phyloP scores from a whole-genome alignment of 2,797 vertebrate species.

The Ambastaia sidthimunki region DNA sequence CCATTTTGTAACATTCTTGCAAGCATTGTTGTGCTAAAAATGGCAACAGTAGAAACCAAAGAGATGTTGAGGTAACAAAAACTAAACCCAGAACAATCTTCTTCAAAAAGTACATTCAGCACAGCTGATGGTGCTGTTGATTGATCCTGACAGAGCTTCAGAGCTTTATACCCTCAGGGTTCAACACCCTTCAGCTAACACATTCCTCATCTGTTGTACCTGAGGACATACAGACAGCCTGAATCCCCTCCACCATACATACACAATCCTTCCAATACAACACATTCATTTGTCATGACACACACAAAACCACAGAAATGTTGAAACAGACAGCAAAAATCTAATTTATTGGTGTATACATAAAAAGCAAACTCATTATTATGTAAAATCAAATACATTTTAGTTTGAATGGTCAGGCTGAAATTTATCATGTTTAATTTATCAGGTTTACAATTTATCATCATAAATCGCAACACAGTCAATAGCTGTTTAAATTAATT shows the following conservation, averaged over 20 bases:
- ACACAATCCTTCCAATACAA: neutral
- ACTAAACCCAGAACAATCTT: neutral
- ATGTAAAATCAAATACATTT: too few relatives aligned
- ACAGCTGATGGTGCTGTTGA: conserved; percentile 17
- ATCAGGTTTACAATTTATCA: too few relatives aligned
- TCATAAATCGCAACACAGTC: too few relatives aligned
- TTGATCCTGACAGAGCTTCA: conserved; percentile 24
- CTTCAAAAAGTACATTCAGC: neutral
- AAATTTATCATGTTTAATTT: too few relatives aligned
- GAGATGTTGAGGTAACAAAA: neutral
- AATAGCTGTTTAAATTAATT: too few relatives aligned
- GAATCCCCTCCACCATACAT: neutral
- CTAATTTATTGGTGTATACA: neutral
- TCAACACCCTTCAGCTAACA: neutral
- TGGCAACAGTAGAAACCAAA: neutral
- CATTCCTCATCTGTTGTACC: conserved; percentile 1
- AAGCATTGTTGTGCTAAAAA: neutral
- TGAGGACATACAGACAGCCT: neutral
- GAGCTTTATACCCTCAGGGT: conserved; percentile 16
- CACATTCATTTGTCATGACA: neutral
- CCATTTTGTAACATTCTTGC: neutral
- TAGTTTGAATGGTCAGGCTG: too few relatives aligned
- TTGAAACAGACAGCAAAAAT: neutral
- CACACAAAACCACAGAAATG: neutral
- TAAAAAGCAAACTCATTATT: too few relatives aligned